phyloP scores from a whole-genome alignment of 2,888 invertebrate genomes.

The Herminia tarsipennalis region DNA sequence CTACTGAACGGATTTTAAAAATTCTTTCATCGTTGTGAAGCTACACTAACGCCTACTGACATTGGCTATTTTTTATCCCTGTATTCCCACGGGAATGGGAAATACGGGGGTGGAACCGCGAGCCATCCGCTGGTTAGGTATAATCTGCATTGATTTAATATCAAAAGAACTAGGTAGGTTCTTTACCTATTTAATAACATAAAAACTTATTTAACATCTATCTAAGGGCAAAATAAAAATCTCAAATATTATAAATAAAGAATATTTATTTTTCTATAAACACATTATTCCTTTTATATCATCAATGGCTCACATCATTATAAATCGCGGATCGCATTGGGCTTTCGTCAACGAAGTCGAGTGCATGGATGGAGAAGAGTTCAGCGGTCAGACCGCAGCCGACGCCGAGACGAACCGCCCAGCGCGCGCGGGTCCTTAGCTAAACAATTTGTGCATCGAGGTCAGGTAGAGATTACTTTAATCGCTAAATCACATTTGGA shows the following conservation, averaged over 20 bases:
- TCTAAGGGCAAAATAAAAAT: conserved; percentile 26
- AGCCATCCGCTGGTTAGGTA: too few relatives aligned
- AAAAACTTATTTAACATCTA: too few relatives aligned
- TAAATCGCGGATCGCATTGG: conserved; percentile 79
- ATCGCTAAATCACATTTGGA: conserved; percentile 85
- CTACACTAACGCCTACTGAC: too few relatives aligned
- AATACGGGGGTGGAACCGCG: too few relatives aligned
- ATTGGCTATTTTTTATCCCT: too few relatives aligned
- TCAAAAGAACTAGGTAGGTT: too few relatives aligned
- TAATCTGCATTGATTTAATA: too few relatives aligned
- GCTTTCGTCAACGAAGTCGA: conserved; percentile 82
- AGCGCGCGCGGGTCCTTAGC: conserved; percentile 77
- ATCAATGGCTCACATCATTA: conserved; percentile 70
- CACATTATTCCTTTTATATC: conserved; percentile 77
- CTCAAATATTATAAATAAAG: conserved; percentile 76
- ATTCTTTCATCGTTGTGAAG: too few relatives aligned
- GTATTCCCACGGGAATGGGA: too few relatives aligned
- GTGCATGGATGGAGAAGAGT: conserved; percentile 81
- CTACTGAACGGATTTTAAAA: too few relatives aligned
- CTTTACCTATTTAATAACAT: too few relatives aligned
- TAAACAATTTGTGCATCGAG: conserved; percentile 83
- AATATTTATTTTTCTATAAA: conserved; percentile 85
- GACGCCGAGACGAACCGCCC: conserved; percentile 74
- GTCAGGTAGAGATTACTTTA: conserved; percentile 80
- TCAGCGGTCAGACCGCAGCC: conserved; percentile 65